Base-by-base conservation (phyloP, 1,140 invertebrate genomes). In the Diuraphis noxia region DNA sequence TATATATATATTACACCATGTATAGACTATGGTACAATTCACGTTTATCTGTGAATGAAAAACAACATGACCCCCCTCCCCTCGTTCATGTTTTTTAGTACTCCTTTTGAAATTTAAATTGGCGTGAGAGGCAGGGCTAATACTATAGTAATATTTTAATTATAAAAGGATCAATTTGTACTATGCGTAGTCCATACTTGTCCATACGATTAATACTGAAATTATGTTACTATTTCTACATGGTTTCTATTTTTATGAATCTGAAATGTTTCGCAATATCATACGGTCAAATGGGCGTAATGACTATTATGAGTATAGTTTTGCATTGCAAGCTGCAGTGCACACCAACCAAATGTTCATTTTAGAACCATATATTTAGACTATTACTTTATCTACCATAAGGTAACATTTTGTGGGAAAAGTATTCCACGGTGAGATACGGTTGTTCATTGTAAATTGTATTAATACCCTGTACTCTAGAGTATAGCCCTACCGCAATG, bases 401-500 rank as follows among this genome's bases (percentile, higher is more conserved):
- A 82, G 81, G 81, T 41, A 41, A 40, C 23, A 30, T 82, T 82
- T 82, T 40, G 25, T 82, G 40, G 43, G 43, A 17, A 84, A 41
- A 86, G 49, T n/a, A 0, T 46, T 21, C n/a, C 3, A 49, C 23
- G 23, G 10, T 23, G 34, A 34, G 30, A 87, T 40, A 84, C 40
- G 40, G 82, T n/a, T 17, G 82, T 41, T 13, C 41, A 84, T 84
- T 30, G 41, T 84, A 43, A 72, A 72, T 72, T n/a, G 30, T 72
- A 30, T 84, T 17, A 43, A 17, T 40, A 84, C 41, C 82, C 41
- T 38, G 6, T 23, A 30, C 46, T 21, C 46, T 52, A 30, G 34
- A 87, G 85, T 85, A 34, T 40, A 81, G 49, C 49, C 85, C 85
- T 87, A 87, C 85, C 49, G 34, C 49, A 56, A 87, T 38, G 36